Percentiles rank a stretch among this genome's conserved stretches.
Evolutionary conservation across 2,888 invertebrate species (phyloP).

Genomic region (Lordiphosa fenestrarum): DNA sequence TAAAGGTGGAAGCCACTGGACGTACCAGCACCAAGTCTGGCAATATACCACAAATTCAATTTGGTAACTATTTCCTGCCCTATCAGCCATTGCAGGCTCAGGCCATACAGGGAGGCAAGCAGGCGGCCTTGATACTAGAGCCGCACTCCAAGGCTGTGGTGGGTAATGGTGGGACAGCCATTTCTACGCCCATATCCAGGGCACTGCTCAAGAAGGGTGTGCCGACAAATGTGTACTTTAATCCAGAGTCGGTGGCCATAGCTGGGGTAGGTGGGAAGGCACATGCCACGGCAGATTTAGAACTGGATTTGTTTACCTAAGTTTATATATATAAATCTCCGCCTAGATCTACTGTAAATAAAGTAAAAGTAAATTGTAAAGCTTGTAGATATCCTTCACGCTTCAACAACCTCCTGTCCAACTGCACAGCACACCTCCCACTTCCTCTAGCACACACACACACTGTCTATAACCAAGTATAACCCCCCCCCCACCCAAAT

Average conservation of each 20-base stretch:
- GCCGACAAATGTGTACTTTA: constrained; percentile 84
- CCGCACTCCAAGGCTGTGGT: constrained; percentile 86
- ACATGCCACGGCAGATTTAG: constrained; percentile 87
- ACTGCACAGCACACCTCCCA: constrained; percentile 5
- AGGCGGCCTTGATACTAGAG: constrained; percentile 82
- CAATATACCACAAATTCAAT: constrained; percentile 75
- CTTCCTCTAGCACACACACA: constrained; percentile 33
- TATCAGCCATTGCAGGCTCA: constrained; percentile 56
- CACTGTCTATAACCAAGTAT: constrained; percentile 46
- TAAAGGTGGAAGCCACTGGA: constrained; percentile 77
- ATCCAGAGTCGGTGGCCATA: constrained; percentile 86
- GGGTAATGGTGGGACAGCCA: constrained; percentile 85
- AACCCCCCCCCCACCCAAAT: constrained; percentile 21
- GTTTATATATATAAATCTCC: constrained; percentile 1
- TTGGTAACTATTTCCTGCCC: constrained; percentile 77
- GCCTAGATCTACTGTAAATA: constrained; percentile 34
- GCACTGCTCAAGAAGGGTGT: constrained; percentile 84
- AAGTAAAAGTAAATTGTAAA: constrained; percentile 32
- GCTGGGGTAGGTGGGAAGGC: constrained; percentile 89
- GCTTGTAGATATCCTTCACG: constrained; percentile 3
- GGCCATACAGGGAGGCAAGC: constrained; percentile 49
- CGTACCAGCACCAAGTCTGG: constrained; percentile 73
- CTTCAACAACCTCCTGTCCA: no score
- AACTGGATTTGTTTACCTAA: constrained; percentile 81
- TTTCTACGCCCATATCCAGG: constrained; percentile 86